Evolutionary conservation across 2,113 vertebrate genomes (phyloP), one percentile per base, ranked within the genome.

Genomic region (Bucco capensis): DNA sequence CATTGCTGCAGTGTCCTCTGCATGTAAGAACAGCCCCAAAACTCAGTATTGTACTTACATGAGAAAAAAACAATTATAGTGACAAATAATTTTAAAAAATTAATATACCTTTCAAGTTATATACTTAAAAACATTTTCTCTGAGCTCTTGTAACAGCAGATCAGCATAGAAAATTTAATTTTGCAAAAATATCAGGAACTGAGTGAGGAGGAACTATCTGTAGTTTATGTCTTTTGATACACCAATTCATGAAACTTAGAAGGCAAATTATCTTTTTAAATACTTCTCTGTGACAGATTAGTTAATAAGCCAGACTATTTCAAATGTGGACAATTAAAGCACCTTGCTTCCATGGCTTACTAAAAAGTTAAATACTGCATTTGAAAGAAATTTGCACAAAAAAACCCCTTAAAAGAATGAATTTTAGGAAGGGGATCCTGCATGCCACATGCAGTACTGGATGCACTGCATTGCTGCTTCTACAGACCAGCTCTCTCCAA

Each of bases 281-380:
- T 53, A 42, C 88, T 58, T 86, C 38, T 60, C 66, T 53, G 8
- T 82, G 82, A 67, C 74, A 94, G 76, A 33, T 57, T 90, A 79
- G 76, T 92, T 77, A 66, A n/a, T 89, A 92, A 96, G 28, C n/a
- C 18, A 88, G 65, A 56, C 65, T 76, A 38, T 83, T 86, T 92
- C 90, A 84, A 67, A 73, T 15, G 49, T 58, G 62, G 78, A 81
- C 85, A 93, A 77, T 69, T 64, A 83, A 38, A 79, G 51, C 67
- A 94, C 73, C 67, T 75, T 53, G 24, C 28, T 79, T 85, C 42
- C 6, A 6, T 21, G 49, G 65, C 82, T 91, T 95, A 70, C 87
- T 47, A 57, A 75, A 65, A 91, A 83, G 46, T 35, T 83, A 92
- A 81, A 92, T 86, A 72, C 16, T 86, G 60, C 44, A 82, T 65